Evolutionary conservation across 2,113 vertebrate genomes (phyloP).

Genomic region (Callaeas wilsoni): DNA sequence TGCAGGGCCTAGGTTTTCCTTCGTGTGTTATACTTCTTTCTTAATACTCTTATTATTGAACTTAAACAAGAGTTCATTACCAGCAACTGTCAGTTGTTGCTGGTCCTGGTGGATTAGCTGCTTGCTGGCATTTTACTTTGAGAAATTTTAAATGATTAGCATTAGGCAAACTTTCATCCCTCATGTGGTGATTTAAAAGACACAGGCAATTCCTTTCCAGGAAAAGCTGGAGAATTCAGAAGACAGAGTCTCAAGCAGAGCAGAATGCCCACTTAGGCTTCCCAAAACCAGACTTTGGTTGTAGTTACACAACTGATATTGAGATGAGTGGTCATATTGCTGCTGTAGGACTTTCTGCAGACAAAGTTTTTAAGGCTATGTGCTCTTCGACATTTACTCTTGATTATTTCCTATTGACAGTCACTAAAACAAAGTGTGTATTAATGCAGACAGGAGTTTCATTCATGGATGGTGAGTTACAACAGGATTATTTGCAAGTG

Average conservation of each 20-base stretch:
- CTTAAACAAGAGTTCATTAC: background rate
- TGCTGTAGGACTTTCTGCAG: background rate
- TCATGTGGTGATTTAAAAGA: background rate
- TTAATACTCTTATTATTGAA: background rate
- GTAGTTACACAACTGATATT: background rate
- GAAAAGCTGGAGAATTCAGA: background rate
- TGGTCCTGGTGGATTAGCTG: background rate
- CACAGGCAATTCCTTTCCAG: background rate
- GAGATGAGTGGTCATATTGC: background rate
- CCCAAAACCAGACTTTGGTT: background rate
- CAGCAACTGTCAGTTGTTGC: background rate
- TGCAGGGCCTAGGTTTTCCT: background rate
- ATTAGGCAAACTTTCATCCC: background rate
- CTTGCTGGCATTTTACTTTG: background rate
- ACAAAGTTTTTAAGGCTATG: background rate
- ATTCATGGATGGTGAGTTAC: background rate
- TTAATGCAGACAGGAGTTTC: slow-evolving; percentile 1
- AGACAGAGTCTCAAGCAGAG: background rate
- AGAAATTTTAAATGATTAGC: background rate
- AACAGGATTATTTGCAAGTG: slow-evolving; percentile 49
- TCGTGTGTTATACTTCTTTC: background rate
- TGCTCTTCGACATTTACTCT: background rate
- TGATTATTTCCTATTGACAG: background rate
- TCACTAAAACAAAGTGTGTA: background rate
- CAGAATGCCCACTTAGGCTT: background rate